These are phyloP conservation scores for Cecidostiba fungosa DNA, from an alignment of 2,888 invertebrate species.

Conservation along the genomic window DNA sequence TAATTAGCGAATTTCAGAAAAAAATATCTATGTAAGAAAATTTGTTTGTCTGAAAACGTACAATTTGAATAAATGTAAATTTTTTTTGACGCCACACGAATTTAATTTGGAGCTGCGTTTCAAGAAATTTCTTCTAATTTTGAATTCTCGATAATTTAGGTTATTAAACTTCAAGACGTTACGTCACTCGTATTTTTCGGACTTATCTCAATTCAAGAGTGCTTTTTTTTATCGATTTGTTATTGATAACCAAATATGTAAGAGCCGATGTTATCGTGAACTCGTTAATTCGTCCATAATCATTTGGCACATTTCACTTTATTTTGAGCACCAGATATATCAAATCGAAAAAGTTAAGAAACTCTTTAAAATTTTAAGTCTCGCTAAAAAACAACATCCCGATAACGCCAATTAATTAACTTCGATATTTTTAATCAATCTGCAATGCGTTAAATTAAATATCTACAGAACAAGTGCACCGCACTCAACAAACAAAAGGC, in stretches of 20 bases:
- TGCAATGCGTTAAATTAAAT: no score
- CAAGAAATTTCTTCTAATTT: neutral
- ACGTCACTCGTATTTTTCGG: neutral
- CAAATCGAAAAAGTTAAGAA: neutral
- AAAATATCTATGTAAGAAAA: neutral
- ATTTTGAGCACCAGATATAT: no score
- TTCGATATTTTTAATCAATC: no score
- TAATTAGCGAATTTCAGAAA: neutral
- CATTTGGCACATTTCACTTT: no score
- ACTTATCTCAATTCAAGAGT: neutral
- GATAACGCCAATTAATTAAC: no score
- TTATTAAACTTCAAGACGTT: neutral
- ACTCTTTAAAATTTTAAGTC: no score
- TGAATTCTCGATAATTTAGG: neutral
- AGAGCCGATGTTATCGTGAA: neutral
- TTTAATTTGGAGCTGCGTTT: no score
- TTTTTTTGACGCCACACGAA: no score
- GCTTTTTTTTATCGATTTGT: conserved; percentile 5
- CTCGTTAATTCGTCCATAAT: neutral
- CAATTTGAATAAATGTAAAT: no score
- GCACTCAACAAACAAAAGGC: neutral
- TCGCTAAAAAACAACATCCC: no score
- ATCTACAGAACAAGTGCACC: no score
- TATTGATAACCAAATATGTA: conserved; percentile 29
- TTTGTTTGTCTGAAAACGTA: neutral